Evolutionary conservation across 1,140 invertebrate genomes (phyloP), one percentile per base, ranked within the genome.

Genomic region (Bombus sylvicola): DNA sequence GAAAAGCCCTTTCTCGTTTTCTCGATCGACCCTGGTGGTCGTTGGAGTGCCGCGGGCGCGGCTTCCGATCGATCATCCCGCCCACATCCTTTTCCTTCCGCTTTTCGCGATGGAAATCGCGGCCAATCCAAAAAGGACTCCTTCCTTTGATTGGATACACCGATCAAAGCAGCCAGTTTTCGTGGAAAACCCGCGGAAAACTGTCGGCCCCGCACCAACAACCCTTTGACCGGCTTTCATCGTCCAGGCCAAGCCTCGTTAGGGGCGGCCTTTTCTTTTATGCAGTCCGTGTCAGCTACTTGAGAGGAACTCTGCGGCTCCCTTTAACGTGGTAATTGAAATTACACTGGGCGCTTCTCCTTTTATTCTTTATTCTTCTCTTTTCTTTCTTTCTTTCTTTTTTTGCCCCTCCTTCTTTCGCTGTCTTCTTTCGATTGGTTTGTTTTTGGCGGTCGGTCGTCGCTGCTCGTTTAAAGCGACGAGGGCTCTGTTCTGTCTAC

Each of bases 1-100:
- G 53, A 34, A 43, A 80, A 75, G 28, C 47, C 34, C 66, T 79
- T 31, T 64, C n/a, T 64, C 25, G 12, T 8, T 53, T 76, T 73
- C 31, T 57, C 34, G 18, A 8, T 18, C 31, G n/a, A 37, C 39
- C 31, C 41, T 31, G 47, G 18, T 62, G 31, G 75, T 53, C 43
- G 28, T 37, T 64, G 22, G 28, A 57, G 25, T 39, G 66, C 68
- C 53, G 39, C 72, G 83, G 73, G 76, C 62, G 75, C 82, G 84
- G 75, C 83, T 66, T 84, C 82, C 88, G 90, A 92, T 92, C 92
- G 92, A 93, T 93, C 92, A 91, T 75, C 78, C 88, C 90, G 72
- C 79, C 88, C 85, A 81, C 78, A 66, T 92, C 88, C 79, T 92
- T 88, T 89, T 87, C 78, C 82, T 89, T 90, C 88, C 85, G 77